Conservation (phyloP, 1,140 invertebrate species). For the Holotrichia oblita region DNA sequence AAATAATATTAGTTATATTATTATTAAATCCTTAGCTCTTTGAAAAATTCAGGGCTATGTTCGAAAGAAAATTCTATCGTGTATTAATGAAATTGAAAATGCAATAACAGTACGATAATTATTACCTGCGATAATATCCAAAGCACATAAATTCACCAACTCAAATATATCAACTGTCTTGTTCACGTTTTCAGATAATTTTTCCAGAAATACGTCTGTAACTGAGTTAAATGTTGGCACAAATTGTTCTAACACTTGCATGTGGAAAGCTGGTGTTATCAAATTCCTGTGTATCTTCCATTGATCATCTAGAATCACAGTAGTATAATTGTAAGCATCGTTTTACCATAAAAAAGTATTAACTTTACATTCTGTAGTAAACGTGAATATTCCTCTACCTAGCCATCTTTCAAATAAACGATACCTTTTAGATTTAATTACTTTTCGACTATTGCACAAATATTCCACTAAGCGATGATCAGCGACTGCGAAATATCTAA, state of each 20-base stretch:
- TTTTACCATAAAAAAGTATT: neutral
- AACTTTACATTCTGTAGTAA: constrained; percentile 25
- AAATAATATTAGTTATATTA: too few species aligned
- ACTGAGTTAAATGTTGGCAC: constrained; percentile 76
- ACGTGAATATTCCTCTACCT: constrained; percentile 20
- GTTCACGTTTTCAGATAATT: constrained; percentile 64
- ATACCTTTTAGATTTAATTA: constrained; percentile 29
- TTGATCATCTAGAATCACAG: constrained; percentile 41
- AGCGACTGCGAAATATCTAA: constrained; percentile 32
- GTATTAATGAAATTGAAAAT: neutral
- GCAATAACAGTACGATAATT: neutral
- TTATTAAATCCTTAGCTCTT: too few species aligned
- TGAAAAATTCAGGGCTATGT: too few species aligned
- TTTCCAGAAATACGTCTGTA: constrained; percentile 66
- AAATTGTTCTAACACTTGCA: constrained; percentile 81
- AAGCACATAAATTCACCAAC: constrained; percentile 70
- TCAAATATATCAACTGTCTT: constrained; percentile 70
- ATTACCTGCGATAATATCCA: constrained; percentile 80
- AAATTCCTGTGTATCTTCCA: constrained; percentile 74
- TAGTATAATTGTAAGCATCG: neutral
- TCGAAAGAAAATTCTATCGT: neutral
- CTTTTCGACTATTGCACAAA: constrained; percentile 28
- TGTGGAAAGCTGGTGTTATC: constrained; percentile 87
- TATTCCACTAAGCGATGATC: constrained; percentile 23
- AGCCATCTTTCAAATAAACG: constrained; percentile 38